phyloP scores from a whole-genome alignment of 1,140 invertebrate genomes.

The Leptopilina clavipes region DNA sequence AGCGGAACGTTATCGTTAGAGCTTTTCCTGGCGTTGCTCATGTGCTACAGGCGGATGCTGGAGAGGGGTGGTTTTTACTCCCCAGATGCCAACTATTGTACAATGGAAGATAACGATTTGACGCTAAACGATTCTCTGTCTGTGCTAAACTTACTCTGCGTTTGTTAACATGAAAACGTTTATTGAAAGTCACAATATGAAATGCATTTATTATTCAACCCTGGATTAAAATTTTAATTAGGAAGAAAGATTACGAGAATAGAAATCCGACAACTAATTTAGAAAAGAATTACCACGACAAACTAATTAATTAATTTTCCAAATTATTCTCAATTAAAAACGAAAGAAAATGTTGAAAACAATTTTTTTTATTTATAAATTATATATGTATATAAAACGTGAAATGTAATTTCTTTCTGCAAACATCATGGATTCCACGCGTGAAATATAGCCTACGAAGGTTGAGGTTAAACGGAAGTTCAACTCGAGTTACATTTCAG shows the following conservation, averaged over 20 bases:
- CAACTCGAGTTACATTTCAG: slow-evolving; percentile 26
- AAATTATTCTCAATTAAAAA: too few relatives aligned
- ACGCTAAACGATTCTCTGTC: slow-evolving; percentile 29
- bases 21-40: slow-evolving; percentile 8
- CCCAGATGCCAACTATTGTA: slow-evolving; percentile 27
- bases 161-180: slow-evolving; percentile 20
- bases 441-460: slow-evolving; percentile 10
- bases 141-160: slow-evolving; percentile 4
- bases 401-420: not conserved
- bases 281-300: too few relatives aligned
- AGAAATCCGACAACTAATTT: too few relatives aligned
- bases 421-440: not conserved
- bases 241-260: too few relatives aligned
- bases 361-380: not conserved
- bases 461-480: slow-evolving; percentile 33
- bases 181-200: slow-evolving; percentile 1
- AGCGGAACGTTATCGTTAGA: slow-evolving; percentile 28
- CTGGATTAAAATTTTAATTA: too few relatives aligned
- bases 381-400: not conserved
- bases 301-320: too few relatives aligned
- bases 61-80: slow-evolving; percentile 6
- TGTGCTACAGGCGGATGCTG: slow-evolving; percentile 11
- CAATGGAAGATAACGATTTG: slow-evolving; percentile 31
- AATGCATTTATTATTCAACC: not conserved
- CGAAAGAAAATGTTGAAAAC: too few relatives aligned